A percentile compares a stretch with the other conserved stretches of the same genome.
Evolutionary conservation across 2,797 vertebrate genomes (phyloP).

Genomic region (Semaprochilodus insignis): DNA sequence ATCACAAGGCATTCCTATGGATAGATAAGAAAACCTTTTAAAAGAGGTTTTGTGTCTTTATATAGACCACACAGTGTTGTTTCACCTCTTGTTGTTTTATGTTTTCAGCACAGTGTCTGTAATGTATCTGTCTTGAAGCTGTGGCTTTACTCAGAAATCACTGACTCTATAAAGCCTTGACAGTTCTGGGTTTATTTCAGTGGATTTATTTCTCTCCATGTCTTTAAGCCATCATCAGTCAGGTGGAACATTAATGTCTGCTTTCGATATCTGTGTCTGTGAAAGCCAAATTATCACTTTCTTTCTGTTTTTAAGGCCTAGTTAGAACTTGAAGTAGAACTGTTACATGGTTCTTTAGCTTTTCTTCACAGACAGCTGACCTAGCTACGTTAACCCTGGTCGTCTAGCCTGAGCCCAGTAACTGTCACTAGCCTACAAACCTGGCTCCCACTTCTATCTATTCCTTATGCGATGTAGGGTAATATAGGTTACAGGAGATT

Average conservation of each 20-base stretch:
- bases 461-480: too few relatives aligned
- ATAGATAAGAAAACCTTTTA: slow-evolving; percentile 41
- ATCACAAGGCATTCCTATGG: slow-evolving; percentile 23
- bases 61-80: background rate
- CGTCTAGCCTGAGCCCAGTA: too few relatives aligned
- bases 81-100: background rate
- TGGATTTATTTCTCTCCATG: background rate
- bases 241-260: background rate
- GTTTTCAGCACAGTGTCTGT: background rate
- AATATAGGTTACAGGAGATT: too few relatives aligned
- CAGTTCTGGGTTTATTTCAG: slow-evolving; percentile 4
- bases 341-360: background rate
- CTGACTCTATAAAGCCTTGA: background rate
- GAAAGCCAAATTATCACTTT: background rate
- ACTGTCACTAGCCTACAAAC: too few relatives aligned
- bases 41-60: slow-evolving; percentile 28
- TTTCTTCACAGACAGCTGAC: background rate
- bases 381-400: too few relatives aligned
- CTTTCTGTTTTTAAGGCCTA: background rate
- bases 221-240: background rate
- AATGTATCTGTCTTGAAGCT: slow-evolving; percentile 8
- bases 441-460: too few relatives aligned
- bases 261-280: background rate
- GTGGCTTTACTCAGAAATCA: background rate
- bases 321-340: background rate